Evolutionary conservation across 2,113 vertebrate genomes (phyloP), one percentile per base, ranked within the genome.

Genomic region (Raja brachyura): DNA sequence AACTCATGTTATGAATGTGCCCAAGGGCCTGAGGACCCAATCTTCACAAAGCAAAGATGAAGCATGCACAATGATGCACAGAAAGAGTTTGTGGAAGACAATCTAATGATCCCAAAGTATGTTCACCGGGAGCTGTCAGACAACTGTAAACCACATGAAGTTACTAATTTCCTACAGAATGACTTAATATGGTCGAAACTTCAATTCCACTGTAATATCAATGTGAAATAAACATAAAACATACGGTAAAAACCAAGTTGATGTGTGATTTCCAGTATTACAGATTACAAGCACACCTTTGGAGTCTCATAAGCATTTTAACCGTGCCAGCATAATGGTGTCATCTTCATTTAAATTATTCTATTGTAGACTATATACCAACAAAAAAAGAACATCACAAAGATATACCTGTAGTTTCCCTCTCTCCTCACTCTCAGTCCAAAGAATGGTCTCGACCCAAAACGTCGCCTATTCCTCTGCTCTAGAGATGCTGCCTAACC

Each of bases 121-220:
- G 66, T 68, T 68, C 66, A 68, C 7, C 66, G 2, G 66, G 16
- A 16, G 9, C 66, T 77, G n/a, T 33, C 77, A 13, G 16, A 39
- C 33, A 39, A 16, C 48, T 39, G 77, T 18, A 79, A 79, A 79
- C 77, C 33, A 77, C 31, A 28, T 14, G 75, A 77, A 31, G 31
- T 31, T 86, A 56, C 81, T 56, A 88, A 88, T 88, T 88, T 88
- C 59, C 56, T 31, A 25, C 59, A 18, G 83, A 61, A 88, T 59
- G n/a, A 88, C 61, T 86, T 25, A 86, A 61, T 13, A 25, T 59
- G 81, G 81, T 28, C 14, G 54, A 22, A 86, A 86, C 25, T 59
- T 59, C 22, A n/a, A 88, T 63, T 88, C 56, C 31, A n/a, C 28
- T 86, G 56, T 86, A 39, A 88, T 66, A 66, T 66, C n/a, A 66